Evolutionary conservation across 2,113 vertebrate genomes (phyloP), one percentile per base, ranked within the genome.

Genomic region (Oryzias javanicus): DNA sequence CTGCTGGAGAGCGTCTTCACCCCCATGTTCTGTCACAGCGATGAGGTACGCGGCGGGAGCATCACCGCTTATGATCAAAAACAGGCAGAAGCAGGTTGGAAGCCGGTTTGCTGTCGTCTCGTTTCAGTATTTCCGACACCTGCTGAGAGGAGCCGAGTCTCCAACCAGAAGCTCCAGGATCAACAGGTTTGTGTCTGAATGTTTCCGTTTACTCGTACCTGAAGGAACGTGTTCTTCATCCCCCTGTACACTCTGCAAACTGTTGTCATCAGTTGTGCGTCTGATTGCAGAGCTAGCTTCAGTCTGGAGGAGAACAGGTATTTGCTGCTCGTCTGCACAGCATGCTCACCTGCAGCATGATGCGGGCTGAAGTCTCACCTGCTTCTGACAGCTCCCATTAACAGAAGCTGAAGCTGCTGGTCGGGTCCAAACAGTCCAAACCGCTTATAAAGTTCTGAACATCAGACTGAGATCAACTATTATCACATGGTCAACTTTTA

Each of bases 21-120:
- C 0, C 97, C 96, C 12, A 95, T 98, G 93, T 99, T 99, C 88
- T 98, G 95, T 61, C 97, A 99, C 85, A 99, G 97, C 50, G 94
- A 98, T 80, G 96, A 98, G 88, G 97, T 98, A 88, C 49, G 14
- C 48, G 2, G 19, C 14, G n/a, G n/a, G n/a, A n/a, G n/a, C n/a
- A n/a, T n/a, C n/a, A n/a, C n/a, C n/a, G n/a, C n/a, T n/a, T n/a
- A n/a, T n/a, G n/a, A n/a, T n/a, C n/a, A n/a, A n/a, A n/a, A n/a
- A n/a, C n/a, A 22, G 22, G 3, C 22, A 22, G 22, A 22, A 22
- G 22, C 22, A 2, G 22, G 22, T 22, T 22, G 2, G 3, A 22
- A 22, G 22, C 22, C 3, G 22, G 4, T 18, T 3, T 19, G 25
- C 14, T 18, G 6, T 35, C 18, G n/a, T 68, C 3, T 63, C 0